Evolutionary conservation across 1,140 invertebrate genomes (phyloP), one percentile per base, ranked within the genome.

Genomic region (Micrasema minimum): DNA sequence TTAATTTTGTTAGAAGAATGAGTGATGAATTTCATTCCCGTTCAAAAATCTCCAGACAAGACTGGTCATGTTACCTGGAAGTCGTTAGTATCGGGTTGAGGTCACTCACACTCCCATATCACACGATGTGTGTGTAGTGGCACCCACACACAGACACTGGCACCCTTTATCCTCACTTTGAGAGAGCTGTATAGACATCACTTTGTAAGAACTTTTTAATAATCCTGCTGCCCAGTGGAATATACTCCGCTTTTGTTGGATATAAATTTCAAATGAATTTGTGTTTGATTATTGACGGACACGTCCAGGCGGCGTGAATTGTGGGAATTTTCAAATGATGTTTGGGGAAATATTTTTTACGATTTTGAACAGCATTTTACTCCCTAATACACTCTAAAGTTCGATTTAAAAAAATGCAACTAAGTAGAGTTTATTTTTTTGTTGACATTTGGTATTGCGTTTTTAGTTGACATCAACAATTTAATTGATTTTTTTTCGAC

Each of bases 221-320:
- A 50, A 65, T 48, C 50, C 62, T 66, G 66, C 48, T 61, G 51
- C 66, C 38, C 53, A n/a, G n/a, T 69, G n/a, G 66, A 69, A 69
- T 59, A 69, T 69, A 48, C 26, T 46, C 41, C n/a, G 14, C 22
- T 26, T 43, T 71, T 71, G 59, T 71, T 71, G 37, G 11, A 71
- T 26, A 2, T 53, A 65, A 71, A 65, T 71, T 64, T 51, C 18
- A 12, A 5, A 71, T 71, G 45, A 71, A 65, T n/a, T n/a, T 64
- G 59, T 71, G 61, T 53, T 55, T n/a, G 46, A 55, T n/a, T 71
- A 71, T 71, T 65, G 69, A 71, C 31, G 53, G 57, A 38, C 41
- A 62, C 26, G 14, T 16, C 48, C n/a, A n/a, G n/a, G n/a, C 51
- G 65, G 46, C 48, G 31, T 41, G 65, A 11, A 66, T 57, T 2